phyloP scores from a whole-genome alignment of 2,888 invertebrate species.

The Ichneumoninae sp. region DNA sequence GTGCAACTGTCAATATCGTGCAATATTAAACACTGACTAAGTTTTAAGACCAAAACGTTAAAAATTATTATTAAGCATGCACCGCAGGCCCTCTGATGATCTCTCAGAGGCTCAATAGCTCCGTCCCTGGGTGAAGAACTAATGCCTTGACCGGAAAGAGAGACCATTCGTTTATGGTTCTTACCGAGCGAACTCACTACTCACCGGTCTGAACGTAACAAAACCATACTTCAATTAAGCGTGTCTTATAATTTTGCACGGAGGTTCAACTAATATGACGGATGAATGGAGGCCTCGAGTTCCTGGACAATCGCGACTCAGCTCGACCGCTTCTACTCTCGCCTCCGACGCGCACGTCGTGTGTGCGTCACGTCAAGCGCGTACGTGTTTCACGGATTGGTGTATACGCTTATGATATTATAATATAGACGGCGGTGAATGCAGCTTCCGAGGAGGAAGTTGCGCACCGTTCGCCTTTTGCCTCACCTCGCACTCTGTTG shows the following conservation, averaged over 20 bases:
- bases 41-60: too few relatives aligned
- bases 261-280: constrained; percentile 20
- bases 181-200: too few relatives aligned
- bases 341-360: not conserved
- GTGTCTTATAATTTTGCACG: not conserved
- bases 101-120: too few relatives aligned
- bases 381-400: constrained; percentile 5
- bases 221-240: too few relatives aligned
- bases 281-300: constrained; percentile 44
- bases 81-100: too few relatives aligned
- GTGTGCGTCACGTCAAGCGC: not conserved
- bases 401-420: constrained; percentile 17
- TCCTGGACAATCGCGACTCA: constrained; percentile 15
- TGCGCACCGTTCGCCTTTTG: constrained; percentile 3
- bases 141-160: too few relatives aligned
- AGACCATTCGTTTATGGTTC: too few relatives aligned
- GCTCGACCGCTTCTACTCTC: not conserved
- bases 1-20: too few relatives aligned
- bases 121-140: too few relatives aligned
- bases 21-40: too few relatives aligned
- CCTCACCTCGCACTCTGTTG: constrained; percentile 47
- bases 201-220: too few relatives aligned
- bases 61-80: too few relatives aligned
- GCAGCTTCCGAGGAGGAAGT: constrained; percentile 1
- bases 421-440: constrained; percentile 19